These are phyloP conservation scores for Tursiops truncatus DNA, from an alignment of 2,113 vertebrate species.

Conservation along the genomic window DNA sequence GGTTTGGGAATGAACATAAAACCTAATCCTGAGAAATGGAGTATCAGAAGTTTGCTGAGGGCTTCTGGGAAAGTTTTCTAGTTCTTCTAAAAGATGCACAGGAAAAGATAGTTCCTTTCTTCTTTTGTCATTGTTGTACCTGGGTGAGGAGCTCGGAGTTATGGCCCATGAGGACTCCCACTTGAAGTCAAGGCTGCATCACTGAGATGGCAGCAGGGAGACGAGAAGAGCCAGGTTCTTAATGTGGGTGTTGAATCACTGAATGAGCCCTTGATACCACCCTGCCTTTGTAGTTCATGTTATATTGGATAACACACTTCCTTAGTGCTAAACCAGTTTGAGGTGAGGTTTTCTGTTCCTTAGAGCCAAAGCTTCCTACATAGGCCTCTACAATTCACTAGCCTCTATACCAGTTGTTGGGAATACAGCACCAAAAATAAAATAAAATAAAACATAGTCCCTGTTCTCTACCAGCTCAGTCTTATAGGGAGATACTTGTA, in stretches of 20 bases:
- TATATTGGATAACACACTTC: background rate
- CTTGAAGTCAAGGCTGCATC: background rate
- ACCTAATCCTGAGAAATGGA: slow-evolving; percentile 66
- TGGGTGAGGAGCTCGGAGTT: background rate
- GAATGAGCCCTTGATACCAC: background rate
- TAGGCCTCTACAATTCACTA: background rate
- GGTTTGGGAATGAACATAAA: slow-evolving; percentile 62
- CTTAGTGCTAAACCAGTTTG: background rate
- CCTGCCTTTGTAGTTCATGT: background rate
- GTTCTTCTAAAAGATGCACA: background rate
- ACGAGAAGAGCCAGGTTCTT: background rate
- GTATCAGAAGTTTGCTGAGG: background rate
- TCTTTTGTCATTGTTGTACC: background rate
- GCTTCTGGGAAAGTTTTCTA: slow-evolving; percentile 37
- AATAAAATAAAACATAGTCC: background rate
- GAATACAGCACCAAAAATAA: background rate
- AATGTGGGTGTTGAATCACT: background rate
- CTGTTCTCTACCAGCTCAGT: background rate
- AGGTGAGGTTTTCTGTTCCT: background rate
- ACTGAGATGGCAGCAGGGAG: background rate
- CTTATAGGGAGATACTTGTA: background rate
- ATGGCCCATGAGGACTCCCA: background rate
- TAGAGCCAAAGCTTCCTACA: background rate
- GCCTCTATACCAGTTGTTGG: background rate
- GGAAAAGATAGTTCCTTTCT: background rate